Evolutionary conservation across 92 coral and sea anemone species (phyloP).

Genomic region (Montipora capitata): DNA sequence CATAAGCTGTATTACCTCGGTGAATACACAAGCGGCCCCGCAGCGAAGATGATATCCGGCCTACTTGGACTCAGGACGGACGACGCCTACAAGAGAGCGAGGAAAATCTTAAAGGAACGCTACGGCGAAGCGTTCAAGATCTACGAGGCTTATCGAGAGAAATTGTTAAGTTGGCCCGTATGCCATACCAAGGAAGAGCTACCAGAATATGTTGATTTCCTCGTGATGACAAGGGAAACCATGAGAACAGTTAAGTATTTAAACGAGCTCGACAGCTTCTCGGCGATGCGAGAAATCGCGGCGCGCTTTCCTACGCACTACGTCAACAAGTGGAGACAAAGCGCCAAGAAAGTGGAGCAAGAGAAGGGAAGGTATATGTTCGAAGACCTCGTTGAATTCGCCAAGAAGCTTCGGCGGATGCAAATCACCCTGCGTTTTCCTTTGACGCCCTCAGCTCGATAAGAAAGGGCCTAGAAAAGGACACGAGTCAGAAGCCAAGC

Average conservation of each 20-base stretch:
- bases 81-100: slow-evolving; percentile 83
- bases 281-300: slow-evolving; percentile 68
- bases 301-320: slow-evolving; percentile 70
- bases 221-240: slow-evolving; percentile 77
- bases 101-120: slow-evolving; percentile 74
- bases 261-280: slow-evolving; percentile 75
- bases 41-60: slow-evolving; percentile 45
- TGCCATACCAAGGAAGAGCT: slow-evolving; percentile 64
- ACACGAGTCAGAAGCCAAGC: slow-evolving; percentile 19
- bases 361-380: slow-evolving; percentile 72
- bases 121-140: slow-evolving; percentile 77
- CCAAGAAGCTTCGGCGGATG: slow-evolving; percentile 75
- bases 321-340: slow-evolving; percentile 72
- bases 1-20: slow-evolving; percentile 73
- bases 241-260: slow-evolving; percentile 85
- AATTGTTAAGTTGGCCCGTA: slow-evolving; percentile 66
- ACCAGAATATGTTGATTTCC: slow-evolving; percentile 79
- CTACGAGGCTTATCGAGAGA: slow-evolving; percentile 73
- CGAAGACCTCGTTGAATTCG: slow-evolving; percentile 69
- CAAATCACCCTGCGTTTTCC: slow-evolving; percentile 82
- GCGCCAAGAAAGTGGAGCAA: slow-evolving; percentile 76
- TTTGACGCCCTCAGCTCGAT: slow-evolving; percentile 64
- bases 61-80: slow-evolving; percentile 74
- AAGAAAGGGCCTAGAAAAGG: slow-evolving; percentile 58
- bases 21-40: slow-evolving; percentile 60